Evolutionary conservation across 2,888 invertebrate genomes (phyloP).

Genomic region (Caenorhabditis becei): DNA sequence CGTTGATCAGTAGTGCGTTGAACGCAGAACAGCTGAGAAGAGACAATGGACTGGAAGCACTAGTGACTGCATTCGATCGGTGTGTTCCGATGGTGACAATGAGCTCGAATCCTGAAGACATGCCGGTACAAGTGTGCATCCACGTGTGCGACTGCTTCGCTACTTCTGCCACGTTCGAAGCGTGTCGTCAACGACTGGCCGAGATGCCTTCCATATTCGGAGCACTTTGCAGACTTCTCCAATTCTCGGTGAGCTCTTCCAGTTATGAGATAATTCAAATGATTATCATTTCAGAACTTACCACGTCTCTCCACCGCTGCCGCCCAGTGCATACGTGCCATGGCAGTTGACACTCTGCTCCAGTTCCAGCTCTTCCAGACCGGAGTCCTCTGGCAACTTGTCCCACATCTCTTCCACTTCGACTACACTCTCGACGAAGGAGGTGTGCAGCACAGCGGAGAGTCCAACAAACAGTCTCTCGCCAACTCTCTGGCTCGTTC

Average conservation of each 20-base stretch:
- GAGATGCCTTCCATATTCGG: conserved; percentile 91
- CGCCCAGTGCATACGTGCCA: conserved; percentile 91
- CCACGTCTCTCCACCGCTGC: conserved; percentile 90
- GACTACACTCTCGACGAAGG: conserved; percentile 98
- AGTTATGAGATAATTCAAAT: not conserved
- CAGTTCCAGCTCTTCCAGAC: conserved; percentile 89
- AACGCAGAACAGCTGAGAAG: conserved; percentile 97
- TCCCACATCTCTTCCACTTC: conserved; percentile 93
- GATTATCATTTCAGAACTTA: conserved; percentile 86
- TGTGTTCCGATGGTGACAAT: conserved; percentile 93
- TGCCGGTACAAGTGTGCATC: conserved; percentile 90
- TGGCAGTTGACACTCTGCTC: conserved; percentile 90
- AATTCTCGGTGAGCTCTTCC: conserved; percentile 87
- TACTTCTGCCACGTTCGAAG: conserved; percentile 95
- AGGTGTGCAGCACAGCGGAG: conserved; percentile 83
- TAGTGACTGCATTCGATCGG: conserved; percentile 93
- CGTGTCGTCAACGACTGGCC: conserved; percentile 91
- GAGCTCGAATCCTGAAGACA: conserved; percentile 88
- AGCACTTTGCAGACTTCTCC: conserved; percentile 90
- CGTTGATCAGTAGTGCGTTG: conserved; percentile 94
- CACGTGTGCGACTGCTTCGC: conserved; percentile 94
- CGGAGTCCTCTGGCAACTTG: conserved; percentile 93
- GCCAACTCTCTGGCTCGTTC: conserved; percentile 94
- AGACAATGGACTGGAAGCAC: conserved; percentile 91
- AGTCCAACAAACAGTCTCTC: conserved; percentile 87